Conservation (phyloP, 2,888 invertebrate species). For the Argyresthia goedartella region DNA sequence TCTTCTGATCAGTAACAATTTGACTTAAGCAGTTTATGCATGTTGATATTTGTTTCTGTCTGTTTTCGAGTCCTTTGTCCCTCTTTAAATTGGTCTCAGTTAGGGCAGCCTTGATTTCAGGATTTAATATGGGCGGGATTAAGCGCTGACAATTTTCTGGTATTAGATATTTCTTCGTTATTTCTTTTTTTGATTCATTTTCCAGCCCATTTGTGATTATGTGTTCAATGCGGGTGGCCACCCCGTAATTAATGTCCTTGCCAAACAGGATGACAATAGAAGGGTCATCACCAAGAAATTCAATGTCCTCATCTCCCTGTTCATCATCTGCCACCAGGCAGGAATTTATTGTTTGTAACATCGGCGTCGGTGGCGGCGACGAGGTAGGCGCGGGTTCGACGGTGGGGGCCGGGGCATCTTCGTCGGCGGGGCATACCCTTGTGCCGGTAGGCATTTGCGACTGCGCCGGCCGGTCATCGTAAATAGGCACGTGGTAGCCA, state of each 20-base stretch:
- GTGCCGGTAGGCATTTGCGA: too few relatives aligned
- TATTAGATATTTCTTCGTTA: constrained; percentile 12
- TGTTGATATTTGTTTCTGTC: constrained; percentile 15
- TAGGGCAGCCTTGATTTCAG: constrained; percentile 15
- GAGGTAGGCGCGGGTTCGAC: too few relatives aligned
- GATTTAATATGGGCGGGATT: constrained; percentile 15
- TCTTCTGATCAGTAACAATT: constrained; percentile 6
- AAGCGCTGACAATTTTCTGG: constrained; percentile 15
- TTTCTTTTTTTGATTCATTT: constrained; percentile 14
- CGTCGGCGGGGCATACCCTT: too few relatives aligned
- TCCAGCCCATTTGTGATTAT: constrained; percentile 11
- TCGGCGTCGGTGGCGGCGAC: too few relatives aligned
- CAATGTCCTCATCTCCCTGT: constrained; percentile 5
- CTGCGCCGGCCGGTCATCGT: too few relatives aligned
- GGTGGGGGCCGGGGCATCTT: too few relatives aligned
- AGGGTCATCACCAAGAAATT: constrained; percentile 12
- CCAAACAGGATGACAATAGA: constrained; percentile 10
- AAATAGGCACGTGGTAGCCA: too few relatives aligned
- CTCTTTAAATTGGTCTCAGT: constrained; percentile 12
- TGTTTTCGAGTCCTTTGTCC: constrained; percentile 15
- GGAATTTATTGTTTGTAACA: too few relatives aligned
- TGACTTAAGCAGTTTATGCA: constrained; percentile 13
- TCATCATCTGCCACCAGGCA: not conserved
- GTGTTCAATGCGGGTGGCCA: constrained; percentile 13
- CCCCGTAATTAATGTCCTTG: constrained; percentile 12